Conservation (phyloP, 2,888 invertebrate genomes). For the Eulithis prunata region DNA sequence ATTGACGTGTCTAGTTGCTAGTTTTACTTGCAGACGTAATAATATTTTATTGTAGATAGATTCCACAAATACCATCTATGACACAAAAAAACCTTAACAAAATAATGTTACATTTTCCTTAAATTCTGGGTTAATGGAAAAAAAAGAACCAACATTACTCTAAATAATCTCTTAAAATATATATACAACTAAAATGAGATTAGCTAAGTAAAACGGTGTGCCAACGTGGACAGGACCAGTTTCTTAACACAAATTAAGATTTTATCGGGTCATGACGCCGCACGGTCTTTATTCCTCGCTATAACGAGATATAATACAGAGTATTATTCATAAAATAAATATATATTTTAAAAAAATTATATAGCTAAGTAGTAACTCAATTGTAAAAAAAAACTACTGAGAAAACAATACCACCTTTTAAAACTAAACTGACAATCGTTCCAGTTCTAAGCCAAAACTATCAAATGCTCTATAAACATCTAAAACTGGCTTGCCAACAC, state of each 20-base stretch:
- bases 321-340: not conserved
- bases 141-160: not conserved
- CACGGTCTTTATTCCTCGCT: constrained; percentile 37
- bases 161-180: constrained; percentile 5
- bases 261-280: constrained; percentile 56
- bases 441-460: too few relatives aligned
- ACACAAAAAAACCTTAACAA: not conserved
- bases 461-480: too few relatives aligned
- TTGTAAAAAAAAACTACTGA: too few relatives aligned
- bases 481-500: not conserved
- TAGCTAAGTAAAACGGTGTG: constrained; percentile 45
- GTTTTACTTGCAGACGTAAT: constrained; percentile 46
- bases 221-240: constrained; percentile 57
- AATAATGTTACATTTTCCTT: too few relatives aligned
- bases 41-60: constrained; percentile 22
- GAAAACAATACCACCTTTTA: too few relatives aligned
- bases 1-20: constrained; percentile 37
- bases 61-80: constrained; percentile 1
- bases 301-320: not conserved
- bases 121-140: constrained; percentile 4
- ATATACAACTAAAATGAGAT: constrained; percentile 28
- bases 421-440: too few relatives aligned
- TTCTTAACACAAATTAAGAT: constrained; percentile 74
- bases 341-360: too few relatives aligned
- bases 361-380: too few relatives aligned